These are phyloP conservation scores for Acholoe squamosa DNA, from an alignment of 2,888 invertebrate genomes.

Conservation along the genomic window DNA sequence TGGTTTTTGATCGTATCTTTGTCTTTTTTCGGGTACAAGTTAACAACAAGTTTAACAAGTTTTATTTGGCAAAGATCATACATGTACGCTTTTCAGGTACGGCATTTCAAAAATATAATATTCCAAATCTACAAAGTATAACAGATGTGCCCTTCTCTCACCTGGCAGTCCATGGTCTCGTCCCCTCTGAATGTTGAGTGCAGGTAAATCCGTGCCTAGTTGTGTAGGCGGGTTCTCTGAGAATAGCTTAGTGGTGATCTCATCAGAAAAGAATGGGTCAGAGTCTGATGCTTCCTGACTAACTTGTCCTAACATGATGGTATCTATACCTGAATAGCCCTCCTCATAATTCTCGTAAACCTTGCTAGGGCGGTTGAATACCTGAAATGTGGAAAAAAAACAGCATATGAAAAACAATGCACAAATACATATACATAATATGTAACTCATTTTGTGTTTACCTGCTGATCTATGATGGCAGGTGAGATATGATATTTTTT, in stretches of 20 bases:
- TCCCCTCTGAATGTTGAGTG: constrained; percentile 61
- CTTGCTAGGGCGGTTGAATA: constrained; percentile 96
- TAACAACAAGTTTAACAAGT: no score
- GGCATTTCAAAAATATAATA: no score
- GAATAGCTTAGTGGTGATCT: constrained; percentile 89
- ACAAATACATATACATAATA: no score
- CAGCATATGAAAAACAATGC: no score
- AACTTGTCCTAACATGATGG: constrained; percentile 70
- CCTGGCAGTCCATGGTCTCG: constrained; percentile 63
- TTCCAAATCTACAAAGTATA: no score
- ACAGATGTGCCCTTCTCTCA: neutral
- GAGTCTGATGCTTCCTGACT: constrained; percentile 92
- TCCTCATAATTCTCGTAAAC: constrained; percentile 85
- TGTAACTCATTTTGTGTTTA: no score
- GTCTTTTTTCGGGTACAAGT: no score
- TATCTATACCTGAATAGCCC: constrained; percentile 69
- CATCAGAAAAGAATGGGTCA: constrained; percentile 92
- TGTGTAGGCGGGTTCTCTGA: constrained; percentile 82
- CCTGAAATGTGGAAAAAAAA: neutral
- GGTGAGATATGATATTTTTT: no score
- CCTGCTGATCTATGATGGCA: no score
- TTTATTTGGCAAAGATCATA: no score
- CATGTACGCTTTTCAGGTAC: no score
- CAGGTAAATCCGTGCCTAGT: constrained; percentile 65
- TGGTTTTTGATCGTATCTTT: no score